phyloP scores from a whole-genome alignment of 1,140 invertebrate genomes.

The Drosophila simulans region DNA sequence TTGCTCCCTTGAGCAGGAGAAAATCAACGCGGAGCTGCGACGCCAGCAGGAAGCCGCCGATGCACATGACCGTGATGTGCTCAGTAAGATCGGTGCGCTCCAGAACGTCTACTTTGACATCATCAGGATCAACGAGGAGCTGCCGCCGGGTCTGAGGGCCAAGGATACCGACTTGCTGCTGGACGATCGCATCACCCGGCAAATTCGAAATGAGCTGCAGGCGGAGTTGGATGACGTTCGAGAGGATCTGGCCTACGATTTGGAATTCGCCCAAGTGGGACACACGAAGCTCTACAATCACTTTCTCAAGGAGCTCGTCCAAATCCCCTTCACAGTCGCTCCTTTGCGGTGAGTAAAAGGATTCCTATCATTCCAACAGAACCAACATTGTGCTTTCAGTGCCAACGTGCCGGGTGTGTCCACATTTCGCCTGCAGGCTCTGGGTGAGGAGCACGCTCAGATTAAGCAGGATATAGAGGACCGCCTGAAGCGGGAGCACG shows the following conservation, averaged over 20 bases:
- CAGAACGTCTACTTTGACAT: constrained; percentile 67
- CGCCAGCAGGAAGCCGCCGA: constrained; percentile 69
- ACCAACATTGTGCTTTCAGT: constrained; percentile 1
- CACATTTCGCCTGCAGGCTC: constrained; percentile 87
- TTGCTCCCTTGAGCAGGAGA: constrained; percentile 89
- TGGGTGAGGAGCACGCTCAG: constrained; percentile 86
- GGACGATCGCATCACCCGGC: constrained; percentile 87
- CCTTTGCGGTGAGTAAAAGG: constrained; percentile 85
- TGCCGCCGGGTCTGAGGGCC: constrained; percentile 87
- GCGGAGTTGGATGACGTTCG: constrained; percentile 87
- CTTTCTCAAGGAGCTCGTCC: constrained; percentile 89
- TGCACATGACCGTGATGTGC: constrained; percentile 86
- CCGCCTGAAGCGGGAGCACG: constrained; percentile 86
- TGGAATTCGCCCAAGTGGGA: constrained; percentile 89
- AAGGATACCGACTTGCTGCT: constrained; percentile 87
- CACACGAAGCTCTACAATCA: constrained; percentile 89
- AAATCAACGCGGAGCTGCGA: constrained; percentile 82
- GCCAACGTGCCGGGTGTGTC: constrained; percentile 19
- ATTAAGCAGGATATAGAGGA: constrained; percentile 86
- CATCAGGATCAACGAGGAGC: constrained; percentile 85
- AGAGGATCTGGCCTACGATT: constrained; percentile 87
- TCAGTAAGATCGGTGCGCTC: constrained; percentile 58
- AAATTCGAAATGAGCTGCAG: constrained; percentile 87
- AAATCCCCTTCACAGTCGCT: constrained; percentile 87
- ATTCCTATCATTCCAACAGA: neutral